Evolutionary conservation across 2,797 vertebrate genomes (phyloP).

Genomic region (Paratrypauchen microcephalus): DNA sequence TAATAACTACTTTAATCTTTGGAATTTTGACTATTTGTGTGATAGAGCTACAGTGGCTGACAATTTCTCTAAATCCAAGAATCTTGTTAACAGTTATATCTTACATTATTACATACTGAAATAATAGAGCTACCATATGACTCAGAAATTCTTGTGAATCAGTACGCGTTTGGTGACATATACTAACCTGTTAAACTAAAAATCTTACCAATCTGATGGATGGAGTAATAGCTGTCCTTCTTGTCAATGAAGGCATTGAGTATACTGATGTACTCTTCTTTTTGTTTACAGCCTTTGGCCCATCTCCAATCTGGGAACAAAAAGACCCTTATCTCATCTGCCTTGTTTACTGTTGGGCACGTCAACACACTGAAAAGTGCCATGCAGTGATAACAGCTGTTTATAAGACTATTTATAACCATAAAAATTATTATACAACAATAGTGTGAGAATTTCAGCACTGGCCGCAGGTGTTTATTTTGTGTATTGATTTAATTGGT

Average conservation of each 20-base stretch:
- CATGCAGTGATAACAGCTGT: slow-evolving; percentile 13
- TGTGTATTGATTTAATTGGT: no score
- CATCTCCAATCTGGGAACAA: slow-evolving; percentile 91
- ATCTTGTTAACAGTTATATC: no score
- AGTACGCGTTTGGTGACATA: neutral
- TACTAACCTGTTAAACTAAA: neutral
- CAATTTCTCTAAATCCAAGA: no score
- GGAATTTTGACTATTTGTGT: no score
- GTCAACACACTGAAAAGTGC: slow-evolving; percentile 27
- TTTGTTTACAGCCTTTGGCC: slow-evolving; percentile 83
- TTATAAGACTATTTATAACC: neutral
- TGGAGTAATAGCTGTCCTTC: slow-evolving; percentile 98
- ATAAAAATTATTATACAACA: no score
- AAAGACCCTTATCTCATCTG: slow-evolving; percentile 29
- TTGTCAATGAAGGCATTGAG: slow-evolving; percentile 96
- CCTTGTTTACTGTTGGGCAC: slow-evolving; percentile 10
- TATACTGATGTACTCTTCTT: slow-evolving; percentile 87
- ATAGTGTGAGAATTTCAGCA: no score
- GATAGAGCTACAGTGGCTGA: no score
- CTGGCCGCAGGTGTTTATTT: no score
- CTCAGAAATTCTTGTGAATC: neutral
- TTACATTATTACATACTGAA: neutral
- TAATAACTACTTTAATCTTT: no score
- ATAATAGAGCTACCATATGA: neutral
- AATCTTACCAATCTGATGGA: slow-evolving; percentile 94